Evolutionary conservation across 1,140 invertebrate genomes (phyloP).

Genomic region (Potamilus streckersoni): DNA sequence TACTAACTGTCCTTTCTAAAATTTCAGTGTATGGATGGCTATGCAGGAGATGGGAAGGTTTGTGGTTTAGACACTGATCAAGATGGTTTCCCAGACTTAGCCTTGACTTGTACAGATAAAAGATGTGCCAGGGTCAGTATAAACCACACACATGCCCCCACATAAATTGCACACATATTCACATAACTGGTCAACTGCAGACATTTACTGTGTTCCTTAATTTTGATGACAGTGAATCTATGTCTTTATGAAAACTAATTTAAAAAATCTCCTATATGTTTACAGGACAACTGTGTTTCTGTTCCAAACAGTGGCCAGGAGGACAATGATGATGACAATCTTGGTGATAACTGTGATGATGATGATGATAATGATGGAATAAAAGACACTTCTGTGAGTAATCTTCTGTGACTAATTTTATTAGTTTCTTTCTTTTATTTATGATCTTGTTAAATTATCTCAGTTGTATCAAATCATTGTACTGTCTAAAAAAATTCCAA

Average conservation of each 20-base stretch:
- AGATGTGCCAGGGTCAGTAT: slow-evolving; percentile 29
- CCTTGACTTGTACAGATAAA: slow-evolving; percentile 31
- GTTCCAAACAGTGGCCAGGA: slow-evolving; percentile 45
- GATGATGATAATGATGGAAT: slow-evolving; percentile 53
- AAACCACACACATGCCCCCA: background rate
- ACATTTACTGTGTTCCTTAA: background rate
- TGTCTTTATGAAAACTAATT: too few species aligned
- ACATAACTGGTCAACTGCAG: background rate
- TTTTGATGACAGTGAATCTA: background rate
- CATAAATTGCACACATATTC: background rate
- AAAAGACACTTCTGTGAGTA: slow-evolving; percentile 30
- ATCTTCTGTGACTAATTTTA: too few species aligned
- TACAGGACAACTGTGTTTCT: slow-evolving; percentile 41
- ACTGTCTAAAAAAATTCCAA: too few species aligned
- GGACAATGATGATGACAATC: slow-evolving; percentile 38
- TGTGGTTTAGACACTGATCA: slow-evolving; percentile 40
- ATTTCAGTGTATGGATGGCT: slow-evolving; percentile 34
- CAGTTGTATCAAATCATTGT: too few species aligned
- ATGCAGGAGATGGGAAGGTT: slow-evolving; percentile 30
- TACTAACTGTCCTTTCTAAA: too few species aligned
- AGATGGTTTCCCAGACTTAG: slow-evolving; percentile 32
- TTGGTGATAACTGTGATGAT: slow-evolving; percentile 48
- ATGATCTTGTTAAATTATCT: too few species aligned
- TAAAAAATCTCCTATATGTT: background rate
- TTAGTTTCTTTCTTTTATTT: too few species aligned